Conservation (phyloP, 2,113 vertebrate genomes). For the Nothoprocta perdicaria region DNA sequence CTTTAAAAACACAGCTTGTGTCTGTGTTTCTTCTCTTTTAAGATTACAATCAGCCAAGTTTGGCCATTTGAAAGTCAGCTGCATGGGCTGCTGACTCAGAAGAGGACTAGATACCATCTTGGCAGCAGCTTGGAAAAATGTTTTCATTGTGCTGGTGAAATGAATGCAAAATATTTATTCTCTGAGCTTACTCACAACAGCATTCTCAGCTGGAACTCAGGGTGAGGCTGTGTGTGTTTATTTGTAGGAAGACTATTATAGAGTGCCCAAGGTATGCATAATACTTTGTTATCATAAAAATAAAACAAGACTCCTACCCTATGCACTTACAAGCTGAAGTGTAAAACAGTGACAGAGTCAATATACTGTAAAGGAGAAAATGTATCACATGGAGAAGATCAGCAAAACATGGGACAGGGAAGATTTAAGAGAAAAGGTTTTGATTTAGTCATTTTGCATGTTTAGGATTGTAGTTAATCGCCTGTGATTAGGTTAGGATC, state of each 20-base stretch:
- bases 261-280: neutral
- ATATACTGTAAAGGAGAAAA: neutral
- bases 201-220: slow-evolving; percentile 45
- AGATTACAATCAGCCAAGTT: slow-evolving; percentile 41
- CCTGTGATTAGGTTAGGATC: neutral
- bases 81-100: slow-evolving; percentile 48
- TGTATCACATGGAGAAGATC: neutral
- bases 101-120: slow-evolving; percentile 35
- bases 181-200: slow-evolving; percentile 61
- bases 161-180: slow-evolving; percentile 57
- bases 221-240: neutral
- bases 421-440: neutral
- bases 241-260: slow-evolving; percentile 21
- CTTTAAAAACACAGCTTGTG: slow-evolving; percentile 18
- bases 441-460: neutral
- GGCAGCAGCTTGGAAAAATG: slow-evolving; percentile 45
- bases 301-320: neutral
- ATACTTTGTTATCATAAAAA: slow-evolving; percentile 42
- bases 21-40: neutral
- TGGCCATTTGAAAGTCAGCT: slow-evolving; percentile 65
- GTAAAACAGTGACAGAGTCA: neutral
- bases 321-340: neutral
- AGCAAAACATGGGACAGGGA: neutral
- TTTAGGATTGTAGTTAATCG: neutral
- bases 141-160: slow-evolving; percentile 54